Percentiles rank a stretch among this genome's conserved stretches.
These are phyloP conservation scores for Chionodraco myersi DNA, from an alignment of 2,113 vertebrate genomes.

Conservation along the genomic window DNA sequence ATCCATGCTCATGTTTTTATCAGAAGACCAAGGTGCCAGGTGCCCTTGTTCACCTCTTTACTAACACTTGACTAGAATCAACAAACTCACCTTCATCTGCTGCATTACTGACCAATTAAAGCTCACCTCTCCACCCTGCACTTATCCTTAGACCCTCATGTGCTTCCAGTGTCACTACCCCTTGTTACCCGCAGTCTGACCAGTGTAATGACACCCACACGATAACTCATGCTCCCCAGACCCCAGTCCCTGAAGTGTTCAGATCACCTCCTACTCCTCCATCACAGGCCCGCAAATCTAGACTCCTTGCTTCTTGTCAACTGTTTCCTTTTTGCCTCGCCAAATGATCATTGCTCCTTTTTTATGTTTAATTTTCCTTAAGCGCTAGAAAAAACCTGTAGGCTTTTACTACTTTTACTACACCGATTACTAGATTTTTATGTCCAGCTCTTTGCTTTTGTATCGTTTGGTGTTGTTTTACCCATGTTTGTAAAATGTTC, in stretches of 20 bases:
- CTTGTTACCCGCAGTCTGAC: constrained; percentile 36
- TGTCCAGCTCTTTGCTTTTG: constrained; percentile 61
- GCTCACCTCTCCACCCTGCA: constrained; percentile 22
- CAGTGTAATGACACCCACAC: constrained; percentile 38
- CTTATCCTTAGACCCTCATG: constrained; percentile 30
- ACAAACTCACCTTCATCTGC: constrained; percentile 44
- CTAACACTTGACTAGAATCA: constrained; percentile 40
- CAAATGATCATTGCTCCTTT: constrained; percentile 48
- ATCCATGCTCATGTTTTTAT: constrained; percentile 27
- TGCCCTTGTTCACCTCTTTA: constrained; percentile 27
- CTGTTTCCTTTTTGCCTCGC: constrained; percentile 55
- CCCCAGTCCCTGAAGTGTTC: constrained; percentile 44
- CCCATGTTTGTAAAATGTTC: constrained; percentile 25
- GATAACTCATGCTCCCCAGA: constrained; percentile 34
- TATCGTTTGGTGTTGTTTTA: constrained; percentile 47
- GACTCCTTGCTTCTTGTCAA: constrained; percentile 64
- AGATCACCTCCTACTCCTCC: constrained; percentile 50
- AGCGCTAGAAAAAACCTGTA: constrained; percentile 32
- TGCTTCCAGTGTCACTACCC: constrained; percentile 29
- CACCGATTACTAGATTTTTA: constrained; percentile 39
- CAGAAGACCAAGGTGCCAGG: constrained; percentile 3
- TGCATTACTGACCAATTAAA: constrained; percentile 40
- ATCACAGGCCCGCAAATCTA: constrained; percentile 57
- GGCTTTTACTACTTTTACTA: constrained; percentile 46
- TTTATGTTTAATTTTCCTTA: constrained; percentile 46